These are phyloP conservation scores for Hypsibius dujardini DNA, from an alignment of 1,140 invertebrate genomes.

Conservation along the genomic window DNA sequence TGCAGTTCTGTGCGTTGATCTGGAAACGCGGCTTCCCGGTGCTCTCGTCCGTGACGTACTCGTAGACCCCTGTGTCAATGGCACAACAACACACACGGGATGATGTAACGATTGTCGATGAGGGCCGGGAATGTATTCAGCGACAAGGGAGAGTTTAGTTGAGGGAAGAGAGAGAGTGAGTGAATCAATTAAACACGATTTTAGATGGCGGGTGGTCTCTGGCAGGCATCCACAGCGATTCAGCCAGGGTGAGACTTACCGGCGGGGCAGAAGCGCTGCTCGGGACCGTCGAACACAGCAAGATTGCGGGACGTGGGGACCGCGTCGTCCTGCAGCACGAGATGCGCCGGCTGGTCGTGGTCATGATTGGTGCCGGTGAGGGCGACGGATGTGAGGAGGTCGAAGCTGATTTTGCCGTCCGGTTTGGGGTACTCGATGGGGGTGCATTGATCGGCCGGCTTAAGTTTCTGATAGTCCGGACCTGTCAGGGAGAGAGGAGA, in stretches of 20 bases:
- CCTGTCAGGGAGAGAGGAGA: too few species aligned
- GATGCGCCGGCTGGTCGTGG: slow-evolving; percentile 83
- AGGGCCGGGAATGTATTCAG: too few species aligned
- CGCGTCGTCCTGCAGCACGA: slow-evolving; percentile 75
- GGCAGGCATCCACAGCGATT: too few species aligned
- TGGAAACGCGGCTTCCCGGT: slow-evolving; percentile 51
- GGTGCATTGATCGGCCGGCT: slow-evolving; percentile 57
- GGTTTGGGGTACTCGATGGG: slow-evolving; percentile 94
- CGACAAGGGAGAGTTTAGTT: too few species aligned
- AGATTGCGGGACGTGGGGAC: slow-evolving; percentile 75
- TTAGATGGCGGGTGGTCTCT: neutral
- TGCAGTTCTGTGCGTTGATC: slow-evolving; percentile 98
- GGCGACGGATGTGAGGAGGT: slow-evolving; percentile 83
- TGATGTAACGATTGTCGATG: too few species aligned
- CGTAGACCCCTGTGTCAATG: slow-evolving; percentile 78
- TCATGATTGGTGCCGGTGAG: slow-evolving; percentile 95
- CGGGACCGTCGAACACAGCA: slow-evolving; percentile 72
- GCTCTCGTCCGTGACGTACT: slow-evolving; percentile 75
- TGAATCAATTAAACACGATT: too few species aligned
- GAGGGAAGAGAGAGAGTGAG: slow-evolving; percentile 22
- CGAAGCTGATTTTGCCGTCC: slow-evolving; percentile 82
- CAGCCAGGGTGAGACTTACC: slow-evolving; percentile 40
- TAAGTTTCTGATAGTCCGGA: slow-evolving; percentile 62
- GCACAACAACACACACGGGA: too few species aligned
- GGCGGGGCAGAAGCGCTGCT: slow-evolving; percentile 89